Percentiles rank a stretch among this genome's conserved stretches.
Evolutionary conservation across 2,113 vertebrate species (phyloP).

Genomic region (Stegostoma tigrinum): DNA sequence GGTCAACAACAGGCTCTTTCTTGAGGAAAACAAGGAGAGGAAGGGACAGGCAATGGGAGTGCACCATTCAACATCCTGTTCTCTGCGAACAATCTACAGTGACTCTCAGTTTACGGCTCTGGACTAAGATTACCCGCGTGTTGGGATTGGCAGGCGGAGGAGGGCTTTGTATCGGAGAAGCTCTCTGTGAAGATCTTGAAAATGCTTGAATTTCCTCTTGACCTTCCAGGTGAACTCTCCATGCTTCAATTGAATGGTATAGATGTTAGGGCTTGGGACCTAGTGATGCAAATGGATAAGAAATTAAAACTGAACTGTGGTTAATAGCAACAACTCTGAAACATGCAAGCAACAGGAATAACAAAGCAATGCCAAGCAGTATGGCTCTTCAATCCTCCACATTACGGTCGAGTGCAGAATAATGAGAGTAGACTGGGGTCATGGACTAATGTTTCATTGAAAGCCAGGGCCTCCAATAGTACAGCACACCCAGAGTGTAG

Average conservation of each 20-base stretch:
- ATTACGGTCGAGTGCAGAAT: not conserved
- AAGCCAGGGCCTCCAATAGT: not conserved
- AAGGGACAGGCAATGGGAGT: not conserved
- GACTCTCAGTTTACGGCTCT: not conserved
- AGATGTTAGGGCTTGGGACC: conserved; percentile 72
- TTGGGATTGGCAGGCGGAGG: conserved; percentile 85
- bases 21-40: not conserved
- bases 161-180: conserved; percentile 89
- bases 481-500: not conserved
- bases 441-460: not conserved
- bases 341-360: not conserved
- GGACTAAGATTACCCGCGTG: conserved; percentile 67
- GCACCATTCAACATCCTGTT: not conserved
- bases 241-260: conserved; percentile 83
- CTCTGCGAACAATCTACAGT: not conserved
- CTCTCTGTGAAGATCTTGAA: conserved; percentile 88
- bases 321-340: not conserved
- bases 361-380: not conserved
- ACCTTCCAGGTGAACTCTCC: conserved; percentile 88
- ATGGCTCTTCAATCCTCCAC: not conserved
- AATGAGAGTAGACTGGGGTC: not conserved
- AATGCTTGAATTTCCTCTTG: conserved; percentile 93
- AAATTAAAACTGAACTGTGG: not conserved
- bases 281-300: conserved; percentile 42
- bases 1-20: not conserved